A percentile compares a stretch with the other conserved stretches of the same genome.
Conservation (phyloP, 2,113 vertebrate species). For the Amphiprion ocellaris region DNA sequence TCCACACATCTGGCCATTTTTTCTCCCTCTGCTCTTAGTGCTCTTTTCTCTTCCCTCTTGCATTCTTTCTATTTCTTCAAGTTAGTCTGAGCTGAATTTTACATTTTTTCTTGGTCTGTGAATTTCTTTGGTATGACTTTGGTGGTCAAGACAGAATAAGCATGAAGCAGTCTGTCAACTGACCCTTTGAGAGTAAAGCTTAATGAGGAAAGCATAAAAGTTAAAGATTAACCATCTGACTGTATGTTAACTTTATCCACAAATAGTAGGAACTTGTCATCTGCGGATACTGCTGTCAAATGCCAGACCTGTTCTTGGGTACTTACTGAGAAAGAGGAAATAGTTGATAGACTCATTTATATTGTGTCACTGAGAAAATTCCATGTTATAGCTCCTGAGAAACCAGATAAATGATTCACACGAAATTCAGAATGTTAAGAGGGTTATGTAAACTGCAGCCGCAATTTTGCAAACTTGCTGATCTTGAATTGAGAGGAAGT, state of each 20-base stretch:
- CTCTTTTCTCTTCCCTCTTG: not conserved
- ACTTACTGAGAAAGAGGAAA: slow-evolving; percentile 71
- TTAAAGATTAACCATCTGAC: slow-evolving; percentile 35
- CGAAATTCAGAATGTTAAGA: slow-evolving; percentile 3
- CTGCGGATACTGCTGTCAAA: not conserved
- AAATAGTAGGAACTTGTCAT: slow-evolving; percentile 4
- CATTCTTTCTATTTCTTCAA: not conserved
- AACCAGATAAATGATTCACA: slow-evolving; percentile 1
- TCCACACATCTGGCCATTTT: slow-evolving; percentile 20
- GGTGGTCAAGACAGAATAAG: not conserved
- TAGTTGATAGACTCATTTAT: slow-evolving; percentile 6
- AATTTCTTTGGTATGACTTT: not conserved
- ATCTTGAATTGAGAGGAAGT: slow-evolving; percentile 3
- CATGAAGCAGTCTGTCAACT: not conserved
- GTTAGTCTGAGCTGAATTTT: not conserved
- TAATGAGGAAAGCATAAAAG: not conserved
- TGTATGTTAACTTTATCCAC: not conserved
- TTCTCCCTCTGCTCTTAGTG: slow-evolving; percentile 5
- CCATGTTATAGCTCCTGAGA: slow-evolving; percentile 5
- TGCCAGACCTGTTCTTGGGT: not conserved
- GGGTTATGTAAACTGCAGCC: not conserved
- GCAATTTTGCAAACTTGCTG: not conserved
- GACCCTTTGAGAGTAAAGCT: not conserved
- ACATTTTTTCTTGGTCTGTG: slow-evolving; percentile 1
- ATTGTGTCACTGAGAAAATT: slow-evolving; percentile 49